Conservation (phyloP, 2,113 vertebrate genomes). For the Corydoras sp. region DNA sequence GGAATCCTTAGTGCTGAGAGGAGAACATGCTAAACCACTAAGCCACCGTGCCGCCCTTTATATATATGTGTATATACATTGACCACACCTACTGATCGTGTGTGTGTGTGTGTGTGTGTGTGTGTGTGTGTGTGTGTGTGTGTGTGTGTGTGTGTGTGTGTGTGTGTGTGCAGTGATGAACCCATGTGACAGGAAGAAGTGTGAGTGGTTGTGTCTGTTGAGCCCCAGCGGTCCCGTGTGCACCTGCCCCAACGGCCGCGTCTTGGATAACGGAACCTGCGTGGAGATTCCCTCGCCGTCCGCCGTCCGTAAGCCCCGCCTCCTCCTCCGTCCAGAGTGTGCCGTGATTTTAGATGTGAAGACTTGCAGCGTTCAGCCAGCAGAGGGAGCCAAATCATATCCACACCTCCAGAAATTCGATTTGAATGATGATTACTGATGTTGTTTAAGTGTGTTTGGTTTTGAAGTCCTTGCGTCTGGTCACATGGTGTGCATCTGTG, state of each 20-base stretch:
- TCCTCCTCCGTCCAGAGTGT: background rate
- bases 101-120: slow-evolving; percentile 16
- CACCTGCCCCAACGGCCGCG: slow-evolving; percentile 86
- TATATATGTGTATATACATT: background rate
- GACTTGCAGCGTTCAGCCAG: too few relatives aligned
- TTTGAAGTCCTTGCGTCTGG: too few relatives aligned
- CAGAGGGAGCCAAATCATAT: too few relatives aligned
- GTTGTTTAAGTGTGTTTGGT: too few relatives aligned
- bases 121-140: slow-evolving; percentile 25
- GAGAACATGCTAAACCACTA: too few relatives aligned
- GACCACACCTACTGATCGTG: background rate
- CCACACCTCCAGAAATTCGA: too few relatives aligned
- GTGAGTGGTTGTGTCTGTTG: slow-evolving; percentile 93
- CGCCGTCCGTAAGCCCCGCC: slow-evolving; percentile 64
- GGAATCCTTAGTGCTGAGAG: too few relatives aligned
- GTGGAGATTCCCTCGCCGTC: slow-evolving; percentile 80
- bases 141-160: slow-evolving; percentile 13
- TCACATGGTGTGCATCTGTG: too few relatives aligned
- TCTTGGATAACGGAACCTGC: slow-evolving; percentile 89
- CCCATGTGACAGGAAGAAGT: slow-evolving; percentile 95
- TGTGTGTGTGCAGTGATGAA: slow-evolving; percentile 74
- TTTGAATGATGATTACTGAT: too few relatives aligned
- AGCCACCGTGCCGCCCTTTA: too few relatives aligned
- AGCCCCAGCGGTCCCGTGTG: slow-evolving; percentile 93
- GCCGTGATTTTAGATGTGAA: background rate